Percentiles rank a stretch among this genome's conserved stretches.
These are phyloP conservation scores for Acrobasis repandana DNA, from an alignment of 2,888 invertebrate species.

Conservation along the genomic window DNA sequence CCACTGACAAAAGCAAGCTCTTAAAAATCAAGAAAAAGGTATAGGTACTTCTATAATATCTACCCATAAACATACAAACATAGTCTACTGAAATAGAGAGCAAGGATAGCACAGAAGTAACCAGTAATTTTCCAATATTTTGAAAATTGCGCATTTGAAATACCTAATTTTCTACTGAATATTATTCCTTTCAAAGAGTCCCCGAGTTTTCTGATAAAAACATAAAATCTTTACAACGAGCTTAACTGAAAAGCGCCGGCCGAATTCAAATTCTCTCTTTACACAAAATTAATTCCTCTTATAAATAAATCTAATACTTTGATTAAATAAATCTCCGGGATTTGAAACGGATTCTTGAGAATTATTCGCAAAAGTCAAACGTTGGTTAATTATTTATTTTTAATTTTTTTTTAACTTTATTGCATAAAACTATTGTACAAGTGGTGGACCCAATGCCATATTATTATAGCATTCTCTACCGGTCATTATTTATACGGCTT, in stretches of 20 bases:
- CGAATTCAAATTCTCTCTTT: constrained; percentile 5
- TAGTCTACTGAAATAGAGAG: not conserved
- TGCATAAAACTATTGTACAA: too few species aligned
- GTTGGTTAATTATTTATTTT: not conserved
- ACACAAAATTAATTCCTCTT: constrained; percentile 2
- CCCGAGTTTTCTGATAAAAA: constrained; percentile 3
- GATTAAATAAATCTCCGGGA: not conserved
- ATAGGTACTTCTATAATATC: too few species aligned
- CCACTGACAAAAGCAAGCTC: too few species aligned
- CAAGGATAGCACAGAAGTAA: not conserved
- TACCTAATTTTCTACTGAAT: not conserved
- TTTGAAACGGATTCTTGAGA: not conserved
- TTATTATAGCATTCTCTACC: too few species aligned
- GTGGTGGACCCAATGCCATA: too few species aligned
- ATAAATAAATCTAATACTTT: not conserved
- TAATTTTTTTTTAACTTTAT: too few species aligned
- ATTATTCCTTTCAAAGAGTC: not conserved
- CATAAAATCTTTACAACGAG: not conserved
- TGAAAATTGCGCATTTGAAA: not conserved
- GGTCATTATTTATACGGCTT: not conserved
- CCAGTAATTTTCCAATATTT: not conserved
- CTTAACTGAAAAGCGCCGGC: constrained; percentile 3
- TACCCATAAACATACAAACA: too few species aligned
- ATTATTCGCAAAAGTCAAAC: constrained; percentile 1
- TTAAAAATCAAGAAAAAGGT: too few species aligned